Evolutionary conservation across 2,113 vertebrate species (phyloP), one percentile per base, ranked within the genome.

Genomic region (Coptodon bakossiorum): DNA sequence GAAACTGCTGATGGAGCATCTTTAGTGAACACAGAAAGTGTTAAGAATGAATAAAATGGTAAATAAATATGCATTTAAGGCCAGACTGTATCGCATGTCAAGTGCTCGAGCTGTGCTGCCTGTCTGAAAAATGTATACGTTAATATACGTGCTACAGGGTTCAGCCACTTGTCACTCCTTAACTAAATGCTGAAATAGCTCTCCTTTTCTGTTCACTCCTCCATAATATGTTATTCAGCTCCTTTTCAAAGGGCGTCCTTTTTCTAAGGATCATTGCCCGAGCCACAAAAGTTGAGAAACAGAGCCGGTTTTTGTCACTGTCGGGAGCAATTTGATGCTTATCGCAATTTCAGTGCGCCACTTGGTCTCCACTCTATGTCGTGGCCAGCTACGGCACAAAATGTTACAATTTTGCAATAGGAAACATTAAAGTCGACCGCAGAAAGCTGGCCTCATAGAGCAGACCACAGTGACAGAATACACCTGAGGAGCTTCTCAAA

Each of bases 251-350:
- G 78, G 88, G n/a, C 19, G 4, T 24, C 59, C 24, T 92, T 90
- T 66, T 84, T 59, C 68, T 63, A 8, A 31, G 43, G 19, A 79
- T 66, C 27, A 17, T 2, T 66, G 61, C 85, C 63, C 7, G 40
- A 80, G 80, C 84, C 78, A 48, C 84, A 89, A 81, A 87, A 85
- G 68, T 80, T 78, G 34, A 91, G 88, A 86, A 87, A 93, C 93
- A 90, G 83, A 94, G 89, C 91, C 81, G 82, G 83, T 83, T 93
- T 92, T 88, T 95, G 94, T 94, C 73, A 52, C 82, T 61, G 83
- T 89, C 9, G 5, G 17, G 84, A 90, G 91, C 87, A 91, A 86
- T 91, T 92, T 90, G 95, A 96, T 96, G 83, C 54, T 91, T 96
- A 96, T 96, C 92, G 11, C 9, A 3, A 19, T 84, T 71, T 89